Conservation (phyloP, 2,888 invertebrate species). For the Eupithecia tripunctaria region DNA sequence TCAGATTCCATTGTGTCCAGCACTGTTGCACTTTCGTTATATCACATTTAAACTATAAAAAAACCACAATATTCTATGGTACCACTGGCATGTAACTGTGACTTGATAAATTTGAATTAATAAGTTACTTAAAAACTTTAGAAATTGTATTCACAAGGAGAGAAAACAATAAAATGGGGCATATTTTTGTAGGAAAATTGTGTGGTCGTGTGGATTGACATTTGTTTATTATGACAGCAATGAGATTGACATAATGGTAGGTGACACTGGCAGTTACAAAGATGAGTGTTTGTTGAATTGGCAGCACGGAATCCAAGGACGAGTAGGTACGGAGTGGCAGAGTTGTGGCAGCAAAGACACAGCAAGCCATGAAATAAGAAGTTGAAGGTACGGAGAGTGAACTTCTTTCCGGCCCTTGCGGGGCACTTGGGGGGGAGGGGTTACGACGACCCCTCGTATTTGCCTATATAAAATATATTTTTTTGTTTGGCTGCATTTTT, state of each 20-base stretch:
- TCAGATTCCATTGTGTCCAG: slow-evolving; percentile 73
- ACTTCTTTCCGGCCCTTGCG: no score
- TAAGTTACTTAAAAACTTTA: slow-evolving; percentile 11
- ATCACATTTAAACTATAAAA: slow-evolving; percentile 35
- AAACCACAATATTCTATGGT: slow-evolving; percentile 20
- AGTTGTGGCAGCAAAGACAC: no score
- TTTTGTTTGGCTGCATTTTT: no score
- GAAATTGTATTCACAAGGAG: slow-evolving; percentile 19
- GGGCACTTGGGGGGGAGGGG: no score
- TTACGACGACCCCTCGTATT: no score
- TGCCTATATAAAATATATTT: no score
- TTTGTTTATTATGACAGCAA: slow-evolving; percentile 24
- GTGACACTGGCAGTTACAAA: slow-evolving; percentile 7
- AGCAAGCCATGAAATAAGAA: no score
- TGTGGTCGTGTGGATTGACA: neutral
- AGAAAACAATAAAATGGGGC: slow-evolving; percentile 32
- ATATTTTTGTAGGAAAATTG: slow-evolving; percentile 23
- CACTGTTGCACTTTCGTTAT: slow-evolving; percentile 50
- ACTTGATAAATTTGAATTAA: slow-evolving; percentile 12
- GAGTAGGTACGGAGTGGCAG: no score
- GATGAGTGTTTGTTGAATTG: neutral
- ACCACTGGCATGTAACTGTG: slow-evolving; percentile 12
- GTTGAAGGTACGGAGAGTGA: no score
- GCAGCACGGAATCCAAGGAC: no score
- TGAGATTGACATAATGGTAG: slow-evolving; percentile 3